Evolutionary conservation across 2,888 invertebrate genomes (phyloP), one percentile per base, ranked within the genome.

Genomic region (Agrochola litura): DNA sequence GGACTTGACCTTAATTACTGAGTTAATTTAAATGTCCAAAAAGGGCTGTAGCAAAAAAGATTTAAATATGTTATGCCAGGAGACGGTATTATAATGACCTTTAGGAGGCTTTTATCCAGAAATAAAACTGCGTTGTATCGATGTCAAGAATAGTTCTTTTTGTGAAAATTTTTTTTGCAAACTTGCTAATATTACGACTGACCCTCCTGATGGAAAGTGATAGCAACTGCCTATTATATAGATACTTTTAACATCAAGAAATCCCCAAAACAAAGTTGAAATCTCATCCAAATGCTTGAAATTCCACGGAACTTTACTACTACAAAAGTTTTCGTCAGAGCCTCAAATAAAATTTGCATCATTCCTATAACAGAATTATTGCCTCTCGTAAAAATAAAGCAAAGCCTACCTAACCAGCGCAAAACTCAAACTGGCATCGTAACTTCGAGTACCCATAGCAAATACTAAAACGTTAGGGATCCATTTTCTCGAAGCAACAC

Each of bases 401-500:
- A 75, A 54, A 41, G 58, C 56, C 71, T 72, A 72, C 70, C n/a
- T 37, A 72, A 61, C 43, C 49, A 70, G 52, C 58, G 52, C 43
- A 73, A 66, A 83, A 83, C n/a, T 79, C 56, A 76, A 75, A 80
- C 72, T 58, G 65, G 52, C 63, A 56, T 73, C 78, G 70, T 73
- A 79, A 82, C 67, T 82, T 88, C 82, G 78, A 86, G 83, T 82
- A 84, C 75, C 79, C 76, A 68, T 82, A 85, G 87, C 89, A 86
- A 46, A 60, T 14, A n/a, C 46, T 78, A 76, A 68, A 74, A 80
- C 75, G 83, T 88, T 82, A 75, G 72, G 69, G 79, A 85, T 79
- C 87, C 86, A 83, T 90, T 92, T 88, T 88, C 89, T 75, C 79
- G 79, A 64, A 80, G 79, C 76, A 73, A 84, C 86, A 82, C 70